A percentile compares a stretch with the other conserved stretches of the same genome.
These are phyloP conservation scores for Lysandra bellargus DNA, from an alignment of 2,888 invertebrate genomes.

Conservation along the genomic window DNA sequence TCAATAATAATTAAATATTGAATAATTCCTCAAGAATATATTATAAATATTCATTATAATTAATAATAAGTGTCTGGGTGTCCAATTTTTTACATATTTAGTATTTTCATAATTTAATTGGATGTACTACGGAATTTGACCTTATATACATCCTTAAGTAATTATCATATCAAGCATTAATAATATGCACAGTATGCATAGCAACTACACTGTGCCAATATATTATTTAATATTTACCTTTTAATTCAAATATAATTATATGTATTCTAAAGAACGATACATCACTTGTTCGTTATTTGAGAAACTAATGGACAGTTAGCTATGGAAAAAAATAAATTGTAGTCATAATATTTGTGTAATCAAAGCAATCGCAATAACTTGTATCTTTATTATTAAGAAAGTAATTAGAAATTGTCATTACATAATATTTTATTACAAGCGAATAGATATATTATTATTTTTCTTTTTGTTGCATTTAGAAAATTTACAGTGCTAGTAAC, in stretches of 20 bases:
- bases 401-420: conserved; percentile 18
- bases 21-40: too few species aligned
- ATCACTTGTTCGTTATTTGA: conserved; percentile 8
- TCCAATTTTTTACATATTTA: too few species aligned
- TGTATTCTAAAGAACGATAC: not conserved
- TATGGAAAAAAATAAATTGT: not conserved
- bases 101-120: too few species aligned
- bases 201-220: conserved; percentile 13
- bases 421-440: conserved; percentile 21
- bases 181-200: not conserved
- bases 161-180: not conserved
- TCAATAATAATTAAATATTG: too few species aligned
- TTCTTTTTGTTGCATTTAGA: conserved; percentile 33
- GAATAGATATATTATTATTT: conserved; percentile 23
- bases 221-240: not conserved
- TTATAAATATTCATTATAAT: too few species aligned
- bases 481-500: conserved; percentile 41
- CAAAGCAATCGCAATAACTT: conserved; percentile 11
- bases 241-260: not conserved
- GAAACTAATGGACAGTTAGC: conserved; percentile 7
- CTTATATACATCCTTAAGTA: not conserved
- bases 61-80: too few species aligned
- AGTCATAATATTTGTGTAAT: conserved; percentile 23
- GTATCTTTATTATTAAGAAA: conserved; percentile 9
- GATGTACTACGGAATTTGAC: too few species aligned